Base-by-base conservation (phyloP, 2,797 vertebrate species). In the Myioborus miniatus region DNA sequence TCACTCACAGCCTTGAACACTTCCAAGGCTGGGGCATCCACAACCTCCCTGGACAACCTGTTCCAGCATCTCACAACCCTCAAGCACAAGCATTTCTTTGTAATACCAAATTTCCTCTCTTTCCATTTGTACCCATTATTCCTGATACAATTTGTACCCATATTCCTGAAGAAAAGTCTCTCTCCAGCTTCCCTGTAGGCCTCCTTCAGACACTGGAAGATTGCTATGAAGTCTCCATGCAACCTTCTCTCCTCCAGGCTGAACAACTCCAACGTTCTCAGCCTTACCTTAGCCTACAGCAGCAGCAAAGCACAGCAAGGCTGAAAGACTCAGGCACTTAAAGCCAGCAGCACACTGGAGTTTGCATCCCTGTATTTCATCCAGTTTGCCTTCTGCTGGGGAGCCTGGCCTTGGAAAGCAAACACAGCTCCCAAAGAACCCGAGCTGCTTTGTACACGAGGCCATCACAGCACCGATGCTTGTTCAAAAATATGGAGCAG, bases 301-400 rank as follows among this genome's bases (percentile, higher is more conserved):
- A 1, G 5, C 41, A 39, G 53, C 56, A 56, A 81, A 59, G 37
- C 29, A 15, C 27, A 27, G 39, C 30, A 62, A 60, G 34, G 29
- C 49, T 34, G 26, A 37, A 77, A 81, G 60, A 11, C 22, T 27
- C 19, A 9, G 34, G 12, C 30, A 17, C 21, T 9, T 29, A 20
- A 55, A 52, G 32, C 5, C 44, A 55, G 49, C 4, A 32, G 29
- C 2, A 7, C 18, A 1, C 0, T 27, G 74, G 23, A 64, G 13
- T 27, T 11, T 32, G 32, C 14, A 6, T 6, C 8, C 15, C 18
- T 8, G 8, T 17, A n/a, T 34, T 39, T 39, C 52, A 29, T 4
- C 19, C 7, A 17, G 24, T 63, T 14, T 27, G 18, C n/a, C 41
- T 83, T 26, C 72, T 47, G 53, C 44, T 36, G 6, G 1, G 50